Evolutionary conservation across 2,797 vertebrate genomes (phyloP), one percentile per base, ranked within the genome.

Genomic region (Coilia nasus): DNA sequence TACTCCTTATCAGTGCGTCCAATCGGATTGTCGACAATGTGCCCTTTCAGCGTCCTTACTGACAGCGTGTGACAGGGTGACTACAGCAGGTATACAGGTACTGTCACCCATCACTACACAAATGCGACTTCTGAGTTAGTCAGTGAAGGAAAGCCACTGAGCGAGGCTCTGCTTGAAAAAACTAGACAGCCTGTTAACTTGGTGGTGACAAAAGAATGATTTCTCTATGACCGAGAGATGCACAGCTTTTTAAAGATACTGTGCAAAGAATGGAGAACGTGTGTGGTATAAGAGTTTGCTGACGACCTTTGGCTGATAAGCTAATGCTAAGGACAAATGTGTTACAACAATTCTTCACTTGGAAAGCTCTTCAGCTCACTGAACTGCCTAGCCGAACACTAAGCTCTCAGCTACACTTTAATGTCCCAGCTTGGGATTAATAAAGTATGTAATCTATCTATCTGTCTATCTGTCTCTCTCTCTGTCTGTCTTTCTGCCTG

Each of bases 21-120:
- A 86, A 83, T 82, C 67, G 64, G 84, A 41, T 75, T 87, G 88
- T 88, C 87, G 75, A 82, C 85, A 81, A 23, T 31, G 50, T 83
- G 54, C 56, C 15, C 81, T 78, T 78, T 78, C 71, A 78, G 71
- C 71, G 44, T 44, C 31, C 17, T n/a, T 44, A 11, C 17, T 78
- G 71, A 78, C 71, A 44, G 71, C 71, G 7, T 41, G 71, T 78
- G 71, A 78, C 71, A 44, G 71, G 71, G 14, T 41, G 35, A 44
- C 71, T 78, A 41, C 19, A 41, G 71, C 71, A 44, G 71, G 31
- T 44, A 78, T 35, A 44, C 17, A 21, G 35, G 15, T 21, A 41
- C 31, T 44, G 21, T 35, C 35, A 21, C 31, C 71, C 71, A 78
- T 35, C 71, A 44, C 28, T 21, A 44, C 35, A 78, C 71, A 78